Base-by-base conservation (phyloP, 2,113 vertebrate genomes). In the Acrocephalus arundinaceus region DNA sequence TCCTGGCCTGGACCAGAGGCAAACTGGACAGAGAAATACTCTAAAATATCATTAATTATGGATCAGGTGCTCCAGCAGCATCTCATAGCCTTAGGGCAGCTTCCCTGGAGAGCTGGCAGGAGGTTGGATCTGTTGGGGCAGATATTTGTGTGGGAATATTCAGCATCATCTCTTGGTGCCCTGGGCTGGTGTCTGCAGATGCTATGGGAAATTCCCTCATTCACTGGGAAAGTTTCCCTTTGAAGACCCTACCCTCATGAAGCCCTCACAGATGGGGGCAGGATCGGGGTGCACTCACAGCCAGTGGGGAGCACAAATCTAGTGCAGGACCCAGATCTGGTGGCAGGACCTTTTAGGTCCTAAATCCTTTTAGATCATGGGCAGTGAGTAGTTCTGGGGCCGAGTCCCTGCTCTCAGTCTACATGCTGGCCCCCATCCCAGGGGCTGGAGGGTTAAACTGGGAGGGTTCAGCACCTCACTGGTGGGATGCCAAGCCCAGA, bases 191-290 rank as follows among this genome's bases (percentile, higher is more conserved):
- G 7, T 22, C 30, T 41, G 63, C 48, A 23, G 25, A 8, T 6
- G 0, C 12, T 16, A 0, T 0, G 2, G 39, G 43, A n/a, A 12
- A 19, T 49, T 35, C 52, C 33, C 28, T 2, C 1, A 15, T 28
- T 28, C 31, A 10, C 20, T 33, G 43, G 28, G 46, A 48, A 68
- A 39, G 21, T 17, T 25, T 68, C 31, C 22, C 22, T 68, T 23
- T 55, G 63, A 63, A 57, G 43, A 49, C 46, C 45, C 27, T 62
- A 22, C 23, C 48, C 43, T 81, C 41, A 7, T 1, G 0, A 27
- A 79, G 25, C 30, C 43, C 43, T 33, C 17, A 8, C 12, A 25
- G 35, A 9, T 3, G 13, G 59, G n/a, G 7, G 39, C 20, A 11
- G 39, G 63, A 74, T 4, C 1, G 5, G 24, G 22, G 7, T 15